phyloP scores from a whole-genome alignment of 1,140 invertebrate genomes.

The Parasteatoda tepidariorum region DNA sequence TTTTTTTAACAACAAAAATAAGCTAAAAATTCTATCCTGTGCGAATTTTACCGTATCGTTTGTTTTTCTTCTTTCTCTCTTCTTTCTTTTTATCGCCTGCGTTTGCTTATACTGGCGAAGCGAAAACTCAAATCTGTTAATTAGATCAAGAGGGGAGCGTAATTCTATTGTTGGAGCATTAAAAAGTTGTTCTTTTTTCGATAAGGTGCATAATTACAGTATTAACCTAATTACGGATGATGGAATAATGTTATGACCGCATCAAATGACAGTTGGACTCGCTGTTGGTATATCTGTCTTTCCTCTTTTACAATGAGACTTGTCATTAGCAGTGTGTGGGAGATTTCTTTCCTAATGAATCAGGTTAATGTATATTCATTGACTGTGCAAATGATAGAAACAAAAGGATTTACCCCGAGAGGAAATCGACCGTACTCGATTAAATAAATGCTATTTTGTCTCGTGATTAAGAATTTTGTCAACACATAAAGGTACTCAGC shows the following conservation, averaged over 20 bases:
- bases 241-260: neutral
- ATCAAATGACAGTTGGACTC: neutral
- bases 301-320: no score
- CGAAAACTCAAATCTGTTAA: neutral
- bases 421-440: neutral
- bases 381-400: neutral
- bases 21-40: neutral
- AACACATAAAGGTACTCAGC: no score
- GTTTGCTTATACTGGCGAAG: neutral
- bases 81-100: neutral
- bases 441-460: neutral
- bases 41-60: neutral
- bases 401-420: neutral
- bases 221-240: conserved; percentile 39
- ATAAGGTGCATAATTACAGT: conserved; percentile 14
- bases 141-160: conserved; percentile 1
- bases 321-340: neutral
- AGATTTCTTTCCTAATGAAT: conserved; percentile 13
- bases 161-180: conserved; percentile 39
- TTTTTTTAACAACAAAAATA: neutral
- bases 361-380: neutral
- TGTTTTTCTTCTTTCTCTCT: neutral
- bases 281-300: neutral
- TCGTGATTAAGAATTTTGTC: no score
- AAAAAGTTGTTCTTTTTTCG: conserved; percentile 22